Conservation (phyloP, 2,797 vertebrate species). For the Falco biarmicus region DNA sequence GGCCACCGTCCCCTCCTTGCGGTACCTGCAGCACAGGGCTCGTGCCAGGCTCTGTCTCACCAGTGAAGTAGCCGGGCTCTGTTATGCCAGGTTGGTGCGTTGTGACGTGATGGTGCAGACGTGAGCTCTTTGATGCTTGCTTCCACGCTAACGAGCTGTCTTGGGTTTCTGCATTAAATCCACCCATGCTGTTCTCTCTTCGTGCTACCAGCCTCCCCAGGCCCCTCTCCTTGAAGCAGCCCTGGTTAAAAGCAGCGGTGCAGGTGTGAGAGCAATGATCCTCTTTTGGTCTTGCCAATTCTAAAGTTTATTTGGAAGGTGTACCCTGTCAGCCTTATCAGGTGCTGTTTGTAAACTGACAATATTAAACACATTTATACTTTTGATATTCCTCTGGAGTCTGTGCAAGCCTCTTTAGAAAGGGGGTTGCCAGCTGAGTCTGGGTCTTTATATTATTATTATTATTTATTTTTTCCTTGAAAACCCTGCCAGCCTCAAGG, state of each 20-base stretch:
- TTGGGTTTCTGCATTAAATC: neutral
- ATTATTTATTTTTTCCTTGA: neutral
- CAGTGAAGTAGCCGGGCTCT: neutral
- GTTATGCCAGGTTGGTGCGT: neutral
- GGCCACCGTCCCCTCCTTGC: neutral
- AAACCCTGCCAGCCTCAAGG: neutral
- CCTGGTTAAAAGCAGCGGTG: neutral
- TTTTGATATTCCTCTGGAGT: neutral
- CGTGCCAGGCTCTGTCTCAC: neutral
- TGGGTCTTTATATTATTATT: fast-evolving
- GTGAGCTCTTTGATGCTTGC: neutral
- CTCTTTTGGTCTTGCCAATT: neutral
- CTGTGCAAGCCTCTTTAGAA: neutral
- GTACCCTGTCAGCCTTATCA: neutral
- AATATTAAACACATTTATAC: neutral
- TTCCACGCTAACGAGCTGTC: neutral
- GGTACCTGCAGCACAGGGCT: neutral
- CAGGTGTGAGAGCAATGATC: neutral
- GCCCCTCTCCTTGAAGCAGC: neutral
- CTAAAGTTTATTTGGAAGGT: neutral
- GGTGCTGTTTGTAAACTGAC: neutral
- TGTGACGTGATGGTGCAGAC: neutral
- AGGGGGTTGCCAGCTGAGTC: neutral
- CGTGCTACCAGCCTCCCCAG: neutral
- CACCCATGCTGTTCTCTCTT: neutral